Conservation (phyloP, 2,797 vertebrate genomes). For the Antennarius maculatus region DNA sequence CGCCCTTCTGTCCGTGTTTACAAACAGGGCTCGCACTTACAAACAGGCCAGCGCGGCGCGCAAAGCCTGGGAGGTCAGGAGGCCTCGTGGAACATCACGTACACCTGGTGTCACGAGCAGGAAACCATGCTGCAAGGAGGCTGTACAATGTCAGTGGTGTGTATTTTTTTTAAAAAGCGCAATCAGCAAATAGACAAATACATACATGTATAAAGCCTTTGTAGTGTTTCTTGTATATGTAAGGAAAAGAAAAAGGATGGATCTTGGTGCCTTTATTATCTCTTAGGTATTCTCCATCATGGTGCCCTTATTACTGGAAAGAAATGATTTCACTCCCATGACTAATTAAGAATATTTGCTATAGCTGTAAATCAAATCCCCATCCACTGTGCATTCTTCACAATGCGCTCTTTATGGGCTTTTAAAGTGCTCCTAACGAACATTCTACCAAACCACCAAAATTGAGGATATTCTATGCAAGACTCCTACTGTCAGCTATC, state of each 20-base stretch:
- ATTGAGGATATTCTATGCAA: conserved; percentile 59
- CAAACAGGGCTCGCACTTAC: conserved; percentile 52
- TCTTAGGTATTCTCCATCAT: conserved; percentile 50
- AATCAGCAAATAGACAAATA: conserved; percentile 35
- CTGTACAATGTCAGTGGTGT: conserved; percentile 11
- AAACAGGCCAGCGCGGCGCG: conserved; percentile 50
- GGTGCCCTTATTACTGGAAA: conserved; percentile 67
- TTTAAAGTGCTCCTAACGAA: conserved; percentile 58
- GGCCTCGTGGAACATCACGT: conserved; percentile 28
- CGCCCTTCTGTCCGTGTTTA: conserved; percentile 60
- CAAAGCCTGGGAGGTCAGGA: conserved; percentile 39
- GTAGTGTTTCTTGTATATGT: conserved; percentile 49
- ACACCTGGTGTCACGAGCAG: conserved; percentile 28
- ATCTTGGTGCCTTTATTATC: conserved; percentile 53
- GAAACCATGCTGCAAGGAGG: conserved; percentile 20
- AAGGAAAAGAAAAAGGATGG: conserved; percentile 29
- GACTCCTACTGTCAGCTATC: conserved; percentile 66
- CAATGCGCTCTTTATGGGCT: conserved; percentile 65
- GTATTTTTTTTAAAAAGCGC: conserved; percentile 43
- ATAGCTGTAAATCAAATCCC: conserved; percentile 67
- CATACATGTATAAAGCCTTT: conserved; percentile 28
- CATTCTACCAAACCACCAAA: conserved; percentile 61
- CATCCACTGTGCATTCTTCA: conserved; percentile 55
- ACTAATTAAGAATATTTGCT: conserved; percentile 68
- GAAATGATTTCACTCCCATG: conserved; percentile 62